Base-by-base conservation (phyloP, 2,113 vertebrate species). In the Macaca nemestrina region DNA sequence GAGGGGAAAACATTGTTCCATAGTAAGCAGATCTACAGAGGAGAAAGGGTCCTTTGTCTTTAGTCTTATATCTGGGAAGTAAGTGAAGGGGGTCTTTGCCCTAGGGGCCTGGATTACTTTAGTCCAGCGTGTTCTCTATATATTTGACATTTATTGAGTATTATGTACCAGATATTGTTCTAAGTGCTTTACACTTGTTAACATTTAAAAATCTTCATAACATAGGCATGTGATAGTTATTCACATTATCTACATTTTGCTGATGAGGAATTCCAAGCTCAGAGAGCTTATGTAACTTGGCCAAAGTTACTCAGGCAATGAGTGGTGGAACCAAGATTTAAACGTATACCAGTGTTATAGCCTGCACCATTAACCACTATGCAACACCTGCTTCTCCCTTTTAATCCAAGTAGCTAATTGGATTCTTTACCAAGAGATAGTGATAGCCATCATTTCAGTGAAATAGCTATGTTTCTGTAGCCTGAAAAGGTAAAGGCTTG, bases 201-300 rank as follows among this genome's bases (percentile, higher is more conserved):
- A 81, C 16, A 89, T n/a, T 79, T 95, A 82, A 48, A 91, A 91
- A 92, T 87, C 3, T 70, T 80, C 27, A 79, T n/a, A 61, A 72
- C 43, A 35, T 76, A 61, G 7, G 88, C 45, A 27, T 78, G 27
- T 82, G n/a, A 55, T 13, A 40, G 20, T 40, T 88, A 22, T 68
- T 93, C 64, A 50, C 64, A 73, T 27, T 85, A 57, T 84, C 81
- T 23, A 32, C 12, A 35, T 57, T 84, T 93, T 40, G 72, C 14
- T 11, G 3, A 40, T 81, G 27, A 73, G 82, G 38, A 32, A 88
- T 81, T 55, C 25, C 11, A 67, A 45, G 9, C 10, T 93, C 32
- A 86, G 43, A 59, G 18, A 40, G 18, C 43, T 84, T 84, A 81
- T 88, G 27, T 45, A 85, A 94, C 35, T 88, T 81, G 52, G 52